A percentile compares a stretch with the other conserved stretches of the same genome.
Evolutionary conservation across 2,797 vertebrate species (phyloP).

Genomic region (Limnodromus scolopaceus): DNA sequence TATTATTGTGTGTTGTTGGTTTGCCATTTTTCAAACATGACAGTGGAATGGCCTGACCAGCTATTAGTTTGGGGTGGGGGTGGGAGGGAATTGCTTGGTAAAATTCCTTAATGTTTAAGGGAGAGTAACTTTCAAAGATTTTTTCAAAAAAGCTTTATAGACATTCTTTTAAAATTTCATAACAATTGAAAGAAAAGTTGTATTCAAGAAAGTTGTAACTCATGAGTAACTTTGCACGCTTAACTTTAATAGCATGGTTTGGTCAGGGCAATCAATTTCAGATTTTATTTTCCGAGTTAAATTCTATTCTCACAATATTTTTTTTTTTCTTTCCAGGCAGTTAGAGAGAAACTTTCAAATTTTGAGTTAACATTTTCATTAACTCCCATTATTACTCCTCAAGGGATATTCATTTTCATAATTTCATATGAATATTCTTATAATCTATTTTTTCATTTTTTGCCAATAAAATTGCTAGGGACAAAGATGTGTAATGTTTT

Average conservation of each 20-base stretch:
- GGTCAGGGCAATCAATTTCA: conserved; percentile 71
- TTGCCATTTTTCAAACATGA: conserved; percentile 77
- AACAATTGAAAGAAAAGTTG: conserved; percentile 87
- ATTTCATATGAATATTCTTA: conserved; percentile 68
- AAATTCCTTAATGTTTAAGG: conserved; percentile 99
- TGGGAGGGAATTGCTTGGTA: conserved; percentile 85
- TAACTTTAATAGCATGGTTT: conserved; percentile 91
- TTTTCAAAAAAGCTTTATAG: conserved; percentile 88
- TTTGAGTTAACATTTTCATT: conserved; percentile 71
- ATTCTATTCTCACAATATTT: conserved; percentile 58
- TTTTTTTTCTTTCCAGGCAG: conserved; percentile 67
- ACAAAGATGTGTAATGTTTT: conserved; percentile 72
- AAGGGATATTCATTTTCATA: conserved; percentile 74
- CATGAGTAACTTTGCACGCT: conserved; percentile 89
- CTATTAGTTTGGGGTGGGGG: conserved; percentile 78
- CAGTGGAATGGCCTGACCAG: conserved; percentile 84
- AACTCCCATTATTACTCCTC: conserved; percentile 67
- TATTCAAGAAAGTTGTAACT: conserved; percentile 85
- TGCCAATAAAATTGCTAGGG: conserved; percentile 66
- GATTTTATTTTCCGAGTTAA: conserved; percentile 66
- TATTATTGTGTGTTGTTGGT: conserved; percentile 71
- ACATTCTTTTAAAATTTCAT: conserved; percentile 83
- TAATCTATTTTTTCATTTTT: conserved; percentile 71
- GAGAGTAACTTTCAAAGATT: conserved; percentile 87
- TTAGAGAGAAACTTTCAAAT: conserved; percentile 68